Percentiles rank a stretch among this genome's conserved stretches.
These are phyloP conservation scores for Zophobas atratus DNA, from an alignment of 1,140 invertebrate species.

Conservation along the genomic window DNA sequence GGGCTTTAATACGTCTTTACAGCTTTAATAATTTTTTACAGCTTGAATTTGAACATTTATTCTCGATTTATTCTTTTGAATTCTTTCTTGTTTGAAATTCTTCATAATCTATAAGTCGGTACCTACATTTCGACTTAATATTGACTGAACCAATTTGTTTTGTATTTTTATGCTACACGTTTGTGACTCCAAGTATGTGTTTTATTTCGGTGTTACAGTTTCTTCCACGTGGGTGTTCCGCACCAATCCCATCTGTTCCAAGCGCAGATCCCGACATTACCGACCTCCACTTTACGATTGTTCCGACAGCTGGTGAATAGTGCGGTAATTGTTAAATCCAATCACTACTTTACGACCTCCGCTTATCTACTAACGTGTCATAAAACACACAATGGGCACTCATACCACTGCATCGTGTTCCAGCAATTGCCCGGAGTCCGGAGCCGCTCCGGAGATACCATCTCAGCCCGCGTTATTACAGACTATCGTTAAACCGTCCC, in stretches of 20 bases:
- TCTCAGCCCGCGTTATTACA: not conserved
- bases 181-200: too few species aligned
- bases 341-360: slow-evolving; percentile 4
- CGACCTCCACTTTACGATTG: not conserved
- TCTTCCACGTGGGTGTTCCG: slow-evolving; percentile 18
- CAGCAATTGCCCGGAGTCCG: not conserved
- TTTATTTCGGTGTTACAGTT: not conserved
- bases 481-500: not conserved
- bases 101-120: too few species aligned
- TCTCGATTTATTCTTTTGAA: too few species aligned
- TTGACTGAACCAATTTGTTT: too few species aligned
- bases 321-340: slow-evolving; percentile 37
- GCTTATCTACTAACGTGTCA: slow-evolving; percentile 26
- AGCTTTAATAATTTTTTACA: too few species aligned
- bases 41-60: too few species aligned
- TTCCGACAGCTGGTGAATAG: slow-evolving; percentile 15
- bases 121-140: too few species aligned
- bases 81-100: too few species aligned
- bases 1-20: too few species aligned
- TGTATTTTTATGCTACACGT: too few species aligned
- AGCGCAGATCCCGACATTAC: not conserved
- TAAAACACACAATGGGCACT: slow-evolving; percentile 28
- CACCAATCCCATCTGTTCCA: not conserved
- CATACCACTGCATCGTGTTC: not conserved
- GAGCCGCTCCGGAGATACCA: not conserved